Evolutionary conservation across 2,888 invertebrate genomes (phyloP).

Genomic region (Troglohyphantes excavatus): DNA sequence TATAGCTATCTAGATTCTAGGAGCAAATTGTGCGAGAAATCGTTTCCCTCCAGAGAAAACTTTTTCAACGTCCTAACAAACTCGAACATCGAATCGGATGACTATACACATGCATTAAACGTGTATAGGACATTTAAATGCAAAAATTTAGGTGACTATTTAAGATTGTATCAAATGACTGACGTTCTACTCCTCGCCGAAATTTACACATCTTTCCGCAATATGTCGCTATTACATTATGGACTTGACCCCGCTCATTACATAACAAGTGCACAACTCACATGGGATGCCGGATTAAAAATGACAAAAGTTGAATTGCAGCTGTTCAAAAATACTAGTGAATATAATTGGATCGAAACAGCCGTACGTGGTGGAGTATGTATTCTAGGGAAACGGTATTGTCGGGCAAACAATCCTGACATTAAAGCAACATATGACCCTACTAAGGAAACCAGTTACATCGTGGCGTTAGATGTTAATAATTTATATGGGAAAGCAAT

Average conservation of each 20-base stretch:
- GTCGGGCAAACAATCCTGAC: background rate
- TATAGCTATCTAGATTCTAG: slow-evolving; percentile 29
- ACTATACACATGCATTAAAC: too few species aligned
- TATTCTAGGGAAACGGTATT: background rate
- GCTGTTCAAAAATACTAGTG: slow-evolving; percentile 3
- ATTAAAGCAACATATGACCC: background rate
- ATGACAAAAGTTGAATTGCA: too few species aligned
- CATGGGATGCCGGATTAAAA: background rate
- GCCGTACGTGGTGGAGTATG: background rate
- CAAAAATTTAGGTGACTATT: background rate
- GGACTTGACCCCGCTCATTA: background rate
- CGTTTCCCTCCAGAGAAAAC: too few species aligned
- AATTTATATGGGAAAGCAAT: slow-evolving; percentile 12
- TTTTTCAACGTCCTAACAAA: too few species aligned
- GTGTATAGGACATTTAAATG: background rate
- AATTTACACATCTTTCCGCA: too few species aligned
- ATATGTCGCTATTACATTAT: too few species aligned
- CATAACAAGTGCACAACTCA: background rate
- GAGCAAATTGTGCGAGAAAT: too few species aligned
- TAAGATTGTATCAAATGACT: slow-evolving; percentile 13
- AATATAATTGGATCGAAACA: slow-evolving; percentile 22
- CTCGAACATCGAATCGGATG: too few species aligned
- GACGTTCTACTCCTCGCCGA: background rate
- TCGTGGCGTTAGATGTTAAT: slow-evolving; percentile 15
- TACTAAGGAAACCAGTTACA: background rate